Percentiles rank a stretch among this genome's conserved stretches.
Evolutionary conservation across 2,888 invertebrate species (phyloP).

Genomic region (Alitta virens): DNA sequence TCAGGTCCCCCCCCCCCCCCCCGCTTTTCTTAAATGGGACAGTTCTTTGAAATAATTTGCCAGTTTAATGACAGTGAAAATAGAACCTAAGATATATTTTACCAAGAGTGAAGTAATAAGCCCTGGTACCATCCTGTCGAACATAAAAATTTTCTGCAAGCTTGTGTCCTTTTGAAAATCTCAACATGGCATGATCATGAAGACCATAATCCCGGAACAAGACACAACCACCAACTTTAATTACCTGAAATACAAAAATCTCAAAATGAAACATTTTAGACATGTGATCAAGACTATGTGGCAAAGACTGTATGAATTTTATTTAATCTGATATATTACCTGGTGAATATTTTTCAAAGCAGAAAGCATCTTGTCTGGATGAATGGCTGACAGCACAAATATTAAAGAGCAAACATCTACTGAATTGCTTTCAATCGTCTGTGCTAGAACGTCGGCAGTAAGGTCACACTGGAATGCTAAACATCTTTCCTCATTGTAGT

Average conservation of each 20-base stretch:
- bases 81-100: too few relatives aligned
- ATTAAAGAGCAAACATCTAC: conserved; percentile 85
- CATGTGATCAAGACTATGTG: too few relatives aligned
- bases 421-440: conserved; percentile 53
- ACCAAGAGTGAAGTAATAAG: conserved; percentile 58
- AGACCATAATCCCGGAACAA: conserved; percentile 91
- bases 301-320: too few relatives aligned
- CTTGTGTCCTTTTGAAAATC: conserved; percentile 90
- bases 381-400: conserved; percentile 92
- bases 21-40: too few relatives aligned
- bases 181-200: conserved; percentile 91
- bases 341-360: conserved; percentile 63
- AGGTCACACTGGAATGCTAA: conserved; percentile 83
- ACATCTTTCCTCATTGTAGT: conserved; percentile 69
- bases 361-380: conserved; percentile 74
- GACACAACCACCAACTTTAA: conserved; percentile 71
- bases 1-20: too few relatives aligned
- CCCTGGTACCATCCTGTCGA: conserved; percentile 93
- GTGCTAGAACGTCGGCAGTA: conserved; percentile 68
- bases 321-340: too few relatives aligned
- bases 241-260: conserved; percentile 48
- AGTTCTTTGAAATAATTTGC: too few relatives aligned
- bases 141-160: conserved; percentile 90
- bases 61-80: too few relatives aligned
- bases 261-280: too few relatives aligned